Evolutionary conservation across 1,140 invertebrate genomes (phyloP).

Genomic region (Drosophila willistoni): DNA sequence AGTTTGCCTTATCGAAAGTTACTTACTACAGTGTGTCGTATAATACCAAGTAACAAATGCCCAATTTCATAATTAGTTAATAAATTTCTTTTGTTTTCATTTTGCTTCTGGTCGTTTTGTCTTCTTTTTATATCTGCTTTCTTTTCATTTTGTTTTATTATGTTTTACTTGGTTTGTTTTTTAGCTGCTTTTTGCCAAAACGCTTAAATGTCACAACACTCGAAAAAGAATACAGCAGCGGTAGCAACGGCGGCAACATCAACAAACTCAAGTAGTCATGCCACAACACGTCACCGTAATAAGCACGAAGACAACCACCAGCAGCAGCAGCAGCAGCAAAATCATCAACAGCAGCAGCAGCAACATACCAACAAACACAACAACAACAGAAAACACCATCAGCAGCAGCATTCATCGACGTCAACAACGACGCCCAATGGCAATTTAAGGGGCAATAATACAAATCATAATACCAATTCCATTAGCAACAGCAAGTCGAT

Average conservation of each 20-base stretch:
- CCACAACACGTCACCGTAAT: constrained; percentile 45
- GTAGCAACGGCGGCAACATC: constrained; percentile 28
- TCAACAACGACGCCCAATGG: constrained; percentile 33
- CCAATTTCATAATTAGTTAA: constrained; percentile 7
- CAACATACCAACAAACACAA: constrained; percentile 36
- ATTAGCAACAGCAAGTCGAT: constrained; percentile 1
- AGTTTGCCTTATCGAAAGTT: too few relatives aligned
- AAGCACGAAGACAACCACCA: constrained; percentile 38
- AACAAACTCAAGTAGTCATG: constrained; percentile 18
- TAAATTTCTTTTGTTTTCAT: not conserved
- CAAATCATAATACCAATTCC: constrained; percentile 26
- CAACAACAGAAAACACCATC: constrained; percentile 32
- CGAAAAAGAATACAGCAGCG: constrained; percentile 62
- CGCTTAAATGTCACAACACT: constrained; percentile 80
- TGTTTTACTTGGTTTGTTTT: constrained; percentile 9
- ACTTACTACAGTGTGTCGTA: not conserved
- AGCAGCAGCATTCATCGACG: constrained; percentile 18
- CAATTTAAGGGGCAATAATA: constrained; percentile 31
- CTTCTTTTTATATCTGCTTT: not conserved
- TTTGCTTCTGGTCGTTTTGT: too few relatives aligned
- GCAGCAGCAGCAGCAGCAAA: constrained; percentile 28
- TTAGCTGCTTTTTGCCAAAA: constrained; percentile 32
- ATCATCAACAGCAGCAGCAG: constrained; percentile 20
- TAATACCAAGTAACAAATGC: not conserved
- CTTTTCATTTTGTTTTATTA: not conserved